A percentile compares a stretch with the other conserved stretches of the same genome.
phyloP scores from a whole-genome alignment of 2,113 vertebrate genomes.

The Podiceps cristatus region DNA sequence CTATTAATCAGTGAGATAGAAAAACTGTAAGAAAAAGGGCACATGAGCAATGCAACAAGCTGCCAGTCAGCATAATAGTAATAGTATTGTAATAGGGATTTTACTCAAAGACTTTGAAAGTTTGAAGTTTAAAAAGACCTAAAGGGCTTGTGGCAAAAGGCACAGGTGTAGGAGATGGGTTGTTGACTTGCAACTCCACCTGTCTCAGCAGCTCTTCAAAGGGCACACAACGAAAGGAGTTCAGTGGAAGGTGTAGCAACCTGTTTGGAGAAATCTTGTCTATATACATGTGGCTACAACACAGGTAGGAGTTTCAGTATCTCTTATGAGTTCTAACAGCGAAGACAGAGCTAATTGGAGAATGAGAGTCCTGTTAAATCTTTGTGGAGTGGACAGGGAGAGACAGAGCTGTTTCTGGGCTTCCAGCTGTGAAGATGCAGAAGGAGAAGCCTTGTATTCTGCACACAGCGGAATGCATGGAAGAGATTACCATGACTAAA shows the following conservation, averaged over 20 bases:
- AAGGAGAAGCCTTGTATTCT: neutral
- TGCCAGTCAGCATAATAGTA: neutral
- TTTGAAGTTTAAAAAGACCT: neutral
- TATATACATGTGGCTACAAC: neutral
- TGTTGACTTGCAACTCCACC: neutral
- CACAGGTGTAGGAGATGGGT: neutral
- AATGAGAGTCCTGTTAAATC: neutral
- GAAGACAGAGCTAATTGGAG: neutral
- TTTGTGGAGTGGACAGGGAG: neutral
- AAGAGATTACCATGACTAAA: neutral
- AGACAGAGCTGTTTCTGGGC: neutral
- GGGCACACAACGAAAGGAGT: neutral
- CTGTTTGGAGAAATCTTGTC: neutral
- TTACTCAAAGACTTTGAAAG: neutral
- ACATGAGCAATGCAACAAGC: neutral
- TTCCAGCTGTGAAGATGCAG: neutral
- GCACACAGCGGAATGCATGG: neutral
- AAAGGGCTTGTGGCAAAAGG: neutral
- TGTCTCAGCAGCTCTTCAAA: neutral
- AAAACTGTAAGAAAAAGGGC: neutral
- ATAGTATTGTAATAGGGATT: neutral
- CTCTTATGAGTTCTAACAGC: neutral
- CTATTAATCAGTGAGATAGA: neutral
- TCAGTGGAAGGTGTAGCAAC: neutral
- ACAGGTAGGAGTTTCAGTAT: neutral